Percentiles rank a stretch among this genome's conserved stretches.
Evolutionary conservation across 1,140 invertebrate species (phyloP).

Genomic region (Phortica variegata): DNA sequence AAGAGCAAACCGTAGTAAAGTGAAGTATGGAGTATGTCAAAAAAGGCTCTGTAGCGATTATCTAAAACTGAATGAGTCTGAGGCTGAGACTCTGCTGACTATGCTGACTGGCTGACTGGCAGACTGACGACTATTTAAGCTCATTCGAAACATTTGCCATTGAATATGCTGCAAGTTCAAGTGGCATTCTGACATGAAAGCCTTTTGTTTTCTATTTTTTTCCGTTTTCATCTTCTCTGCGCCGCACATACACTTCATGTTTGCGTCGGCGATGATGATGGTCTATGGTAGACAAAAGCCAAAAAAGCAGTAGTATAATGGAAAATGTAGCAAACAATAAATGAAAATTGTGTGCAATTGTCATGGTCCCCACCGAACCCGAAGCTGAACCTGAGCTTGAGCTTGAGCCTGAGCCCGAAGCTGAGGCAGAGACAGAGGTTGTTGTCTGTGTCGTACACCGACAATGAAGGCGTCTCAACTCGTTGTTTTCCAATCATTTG

Average conservation of each 20-base stretch:
- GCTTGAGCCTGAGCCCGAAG: not conserved
- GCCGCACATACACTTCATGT: too few relatives aligned
- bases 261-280: conserved; percentile 2
- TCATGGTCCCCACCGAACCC: conserved; percentile 24
- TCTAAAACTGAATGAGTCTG: too few relatives aligned
- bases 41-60: too few relatives aligned
- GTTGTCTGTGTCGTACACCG: conserved; percentile 8
- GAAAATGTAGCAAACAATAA: conserved; percentile 54
- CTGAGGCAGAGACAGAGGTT: not conserved
- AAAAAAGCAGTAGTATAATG: conserved; percentile 33
- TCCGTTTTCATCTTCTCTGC: too few relatives aligned
- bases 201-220: conserved; percentile 36
- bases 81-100: too few relatives aligned
- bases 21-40: too few relatives aligned
- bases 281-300: conserved; percentile 2
- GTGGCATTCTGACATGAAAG: not conserved
- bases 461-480: conserved; percentile 3
- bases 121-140: too few relatives aligned
- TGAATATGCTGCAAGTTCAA: not conserved
- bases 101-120: too few relatives aligned
- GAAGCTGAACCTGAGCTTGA: not conserved
- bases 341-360: conserved; percentile 55
- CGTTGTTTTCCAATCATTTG: conserved; percentile 1
- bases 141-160: conserved; percentile 1
- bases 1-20: too few relatives aligned